These are phyloP conservation scores for Ifrita kowaldi DNA, from an alignment of 2,113 vertebrate species.

Conservation along the genomic window DNA sequence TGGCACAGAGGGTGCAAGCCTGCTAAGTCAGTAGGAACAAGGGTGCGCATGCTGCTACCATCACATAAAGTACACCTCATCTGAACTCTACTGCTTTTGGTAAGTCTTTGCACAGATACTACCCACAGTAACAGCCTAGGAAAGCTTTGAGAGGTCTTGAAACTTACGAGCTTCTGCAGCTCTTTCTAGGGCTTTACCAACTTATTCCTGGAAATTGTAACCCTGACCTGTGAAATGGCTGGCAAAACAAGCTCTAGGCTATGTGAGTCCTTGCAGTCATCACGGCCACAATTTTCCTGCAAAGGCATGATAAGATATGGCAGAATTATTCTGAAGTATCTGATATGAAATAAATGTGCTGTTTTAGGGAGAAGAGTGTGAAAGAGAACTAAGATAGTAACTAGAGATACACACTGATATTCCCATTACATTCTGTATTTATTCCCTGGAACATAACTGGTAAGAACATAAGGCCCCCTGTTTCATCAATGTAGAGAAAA, in stretches of 20 bases:
- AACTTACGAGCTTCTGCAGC: neutral
- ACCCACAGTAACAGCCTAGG: neutral
- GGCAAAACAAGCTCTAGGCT: slow-evolving; percentile 25
- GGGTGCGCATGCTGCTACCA: neutral
- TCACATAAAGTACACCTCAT: neutral
- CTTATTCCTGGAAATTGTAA: slow-evolving; percentile 36
- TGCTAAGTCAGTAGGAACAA: fast-evolving
- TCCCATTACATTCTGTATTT: neutral
- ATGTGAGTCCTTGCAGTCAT: neutral
- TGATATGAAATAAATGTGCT: neutral
- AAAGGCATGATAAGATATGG: neutral
- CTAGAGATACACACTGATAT: neutral
- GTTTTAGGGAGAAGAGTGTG: neutral
- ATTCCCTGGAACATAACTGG: neutral
- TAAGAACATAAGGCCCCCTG: neutral
- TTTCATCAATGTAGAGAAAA: neutral
- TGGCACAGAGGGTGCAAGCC: neutral
- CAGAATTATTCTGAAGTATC: slow-evolving; percentile 2
- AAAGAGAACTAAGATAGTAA: neutral
- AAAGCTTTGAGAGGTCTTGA: slow-evolving; percentile 24
- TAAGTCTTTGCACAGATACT: neutral
- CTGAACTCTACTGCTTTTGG: neutral
- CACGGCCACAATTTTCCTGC: neutral
- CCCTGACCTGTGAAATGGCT: neutral
- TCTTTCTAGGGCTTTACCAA: neutral